Evolutionary conservation across 2,888 invertebrate species (phyloP), one percentile per base, ranked within the genome.

Genomic region (Dryocosmus kuriphilus): DNA sequence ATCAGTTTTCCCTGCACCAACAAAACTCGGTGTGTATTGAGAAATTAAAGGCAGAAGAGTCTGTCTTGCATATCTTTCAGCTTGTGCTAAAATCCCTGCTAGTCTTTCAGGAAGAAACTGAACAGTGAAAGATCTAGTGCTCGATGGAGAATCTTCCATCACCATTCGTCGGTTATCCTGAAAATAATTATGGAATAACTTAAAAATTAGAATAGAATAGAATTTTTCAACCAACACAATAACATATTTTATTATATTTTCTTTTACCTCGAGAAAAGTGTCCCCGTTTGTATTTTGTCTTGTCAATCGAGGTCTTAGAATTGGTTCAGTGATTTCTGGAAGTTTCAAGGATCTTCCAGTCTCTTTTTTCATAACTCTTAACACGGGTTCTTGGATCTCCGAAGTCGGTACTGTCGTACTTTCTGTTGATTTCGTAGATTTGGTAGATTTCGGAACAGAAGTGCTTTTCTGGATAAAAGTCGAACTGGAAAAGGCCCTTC

Each of bases 51-150:
- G 96, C 75, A 96, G 90, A 2, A 96, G 92, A 0, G 96, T 96
- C 89, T 96, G 95, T 75, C 96, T 93, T 0, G 97, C 96, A 89
- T 97, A 97, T 73, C 95, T 93, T 88, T 97, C 97, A 0, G 97
- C 97, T 84, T 96, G 94, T 57, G 96, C 95, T 67, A 97, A 94
- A 90, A 97, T 94, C 6, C 95, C 95, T 0, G 96, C 96, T 2
- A 97, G 91, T 46, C 96, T 93, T 82, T 96, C 95, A 0, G 97
- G 97, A 62, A 97, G 92, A 87, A 96, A 94, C 89, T 97, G 97
- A 0, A 97, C 96, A 0, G 95, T 96, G 86, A 92, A 87, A 78
- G 91, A 83, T 88, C 92, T 84, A 80, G 74, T 90, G 73, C 88
- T 82, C 0, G 86, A 80, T 7, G 87, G 77, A 0, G 88, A 85